Evolutionary conservation across 2,113 vertebrate species (phyloP).

Genomic region (Thomomys bottae): DNA sequence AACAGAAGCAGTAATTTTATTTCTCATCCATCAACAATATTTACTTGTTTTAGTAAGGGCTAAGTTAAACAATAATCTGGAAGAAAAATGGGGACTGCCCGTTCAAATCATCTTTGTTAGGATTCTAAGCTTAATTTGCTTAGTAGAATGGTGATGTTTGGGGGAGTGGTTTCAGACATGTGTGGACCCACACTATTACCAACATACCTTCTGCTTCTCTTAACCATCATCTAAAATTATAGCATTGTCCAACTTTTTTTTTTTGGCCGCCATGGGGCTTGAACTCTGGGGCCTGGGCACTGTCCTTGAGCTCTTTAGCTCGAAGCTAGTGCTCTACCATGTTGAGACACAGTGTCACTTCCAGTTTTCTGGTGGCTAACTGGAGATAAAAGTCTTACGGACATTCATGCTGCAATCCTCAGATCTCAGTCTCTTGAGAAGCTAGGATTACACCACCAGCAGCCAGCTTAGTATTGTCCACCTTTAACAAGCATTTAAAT

Average conservation of each 20-base stretch:
- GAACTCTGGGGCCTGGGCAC: too few relatives aligned
- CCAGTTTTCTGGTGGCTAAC: too few relatives aligned
- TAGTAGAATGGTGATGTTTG: not conserved
- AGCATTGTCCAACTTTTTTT: not conserved
- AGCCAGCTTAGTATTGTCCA: too few relatives aligned
- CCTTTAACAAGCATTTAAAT: not conserved
- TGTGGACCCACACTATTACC: not conserved
- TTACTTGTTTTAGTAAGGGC: conserved; percentile 1
- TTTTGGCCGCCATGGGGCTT: too few relatives aligned
- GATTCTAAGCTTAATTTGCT: conserved; percentile 7
- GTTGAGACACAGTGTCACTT: too few relatives aligned
- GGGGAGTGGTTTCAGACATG: not conserved
- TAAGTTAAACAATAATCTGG: not conserved
- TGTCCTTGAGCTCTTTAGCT: too few relatives aligned
- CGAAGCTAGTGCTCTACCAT: too few relatives aligned
- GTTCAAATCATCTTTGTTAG: not conserved
- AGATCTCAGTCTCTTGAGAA: too few relatives aligned
- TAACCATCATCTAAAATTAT: not conserved
- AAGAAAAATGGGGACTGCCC: not conserved
- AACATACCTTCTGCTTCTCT: too few relatives aligned
- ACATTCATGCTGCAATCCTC: too few relatives aligned
- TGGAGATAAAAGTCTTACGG: too few relatives aligned
- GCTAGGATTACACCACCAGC: too few relatives aligned
- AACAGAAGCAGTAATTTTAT: not conserved
- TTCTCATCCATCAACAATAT: not conserved